These are phyloP conservation scores for Onychostoma macrolepis DNA, from an alignment of 2,113 vertebrate genomes.

Conservation along the genomic window DNA sequence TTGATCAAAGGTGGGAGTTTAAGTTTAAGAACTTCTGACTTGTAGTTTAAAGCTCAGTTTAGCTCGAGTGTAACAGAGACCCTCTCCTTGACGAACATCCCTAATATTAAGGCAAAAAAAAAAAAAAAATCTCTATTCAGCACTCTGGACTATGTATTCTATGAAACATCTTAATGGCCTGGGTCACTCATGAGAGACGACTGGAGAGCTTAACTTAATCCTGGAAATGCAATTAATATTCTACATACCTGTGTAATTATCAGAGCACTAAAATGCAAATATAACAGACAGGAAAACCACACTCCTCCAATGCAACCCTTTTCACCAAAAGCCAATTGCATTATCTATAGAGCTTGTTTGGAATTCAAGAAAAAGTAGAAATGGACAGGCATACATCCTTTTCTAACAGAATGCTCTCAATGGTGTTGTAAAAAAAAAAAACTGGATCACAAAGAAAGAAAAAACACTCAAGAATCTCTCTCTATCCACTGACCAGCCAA, in stretches of 20 bases:
- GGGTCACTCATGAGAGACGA: conserved; percentile 50
- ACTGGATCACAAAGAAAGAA: conserved; percentile 55
- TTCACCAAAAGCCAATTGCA: background rate
- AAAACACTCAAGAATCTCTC: conserved; percentile 75
- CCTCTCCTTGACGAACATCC: background rate
- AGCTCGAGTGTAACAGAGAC: background rate
- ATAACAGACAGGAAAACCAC: conserved; percentile 27
- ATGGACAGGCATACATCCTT: conserved; percentile 68
- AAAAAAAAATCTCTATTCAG: conserved; percentile 44
- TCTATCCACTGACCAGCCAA: conserved; percentile 88
- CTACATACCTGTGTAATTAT: conserved; percentile 52
- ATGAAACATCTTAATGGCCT: conserved; percentile 51
- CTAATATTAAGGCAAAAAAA: background rate
- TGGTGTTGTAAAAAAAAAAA: conserved; percentile 65
- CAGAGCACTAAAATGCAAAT: conserved; percentile 60
- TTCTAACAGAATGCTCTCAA: conserved; percentile 67
- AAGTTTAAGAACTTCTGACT: background rate
- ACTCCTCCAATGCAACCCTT: background rate
- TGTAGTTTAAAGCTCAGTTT: background rate
- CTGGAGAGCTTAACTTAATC: conserved; percentile 62
- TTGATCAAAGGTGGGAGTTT: background rate
- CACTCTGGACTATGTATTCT: conserved; percentile 42
- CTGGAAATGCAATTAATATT: conserved; percentile 64
- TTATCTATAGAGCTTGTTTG: background rate
- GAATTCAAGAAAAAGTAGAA: conserved; percentile 44